phyloP scores from a whole-genome alignment of 2,113 vertebrate genomes.

The Rattus rattus region DNA sequence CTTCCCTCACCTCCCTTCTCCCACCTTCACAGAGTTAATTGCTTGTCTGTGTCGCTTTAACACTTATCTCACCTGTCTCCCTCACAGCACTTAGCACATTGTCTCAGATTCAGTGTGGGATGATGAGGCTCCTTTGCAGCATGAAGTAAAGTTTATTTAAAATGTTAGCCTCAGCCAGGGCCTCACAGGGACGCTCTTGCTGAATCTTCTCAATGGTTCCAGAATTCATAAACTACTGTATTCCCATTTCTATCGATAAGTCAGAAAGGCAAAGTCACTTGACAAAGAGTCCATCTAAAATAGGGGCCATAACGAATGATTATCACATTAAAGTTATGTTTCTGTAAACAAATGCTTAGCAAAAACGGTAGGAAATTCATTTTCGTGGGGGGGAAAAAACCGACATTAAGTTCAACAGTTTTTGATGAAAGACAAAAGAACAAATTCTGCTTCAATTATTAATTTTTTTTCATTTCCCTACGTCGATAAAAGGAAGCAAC shows the following conservation, averaged over 20 bases:
- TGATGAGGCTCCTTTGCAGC: not conserved
- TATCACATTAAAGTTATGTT: slow-evolving; percentile 27
- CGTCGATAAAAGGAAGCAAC: slow-evolving; percentile 23
- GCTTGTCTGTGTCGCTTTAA: slow-evolving; percentile 59
- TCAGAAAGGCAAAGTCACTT: slow-evolving; percentile 47
- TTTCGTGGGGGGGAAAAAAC: not conserved
- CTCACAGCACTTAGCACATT: slow-evolving; percentile 71
- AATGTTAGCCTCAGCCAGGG: not conserved
- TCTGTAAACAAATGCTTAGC: slow-evolving; percentile 39
- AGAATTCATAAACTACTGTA: not conserved
- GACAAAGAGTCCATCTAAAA: not conserved
- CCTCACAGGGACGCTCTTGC: not conserved
- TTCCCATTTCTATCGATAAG: not conserved
- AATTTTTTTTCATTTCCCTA: slow-evolving; percentile 27
- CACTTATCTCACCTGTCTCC: slow-evolving; percentile 65
- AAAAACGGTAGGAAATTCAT: not conserved
- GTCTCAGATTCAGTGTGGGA: slow-evolving; percentile 59
- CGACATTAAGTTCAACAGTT: not conserved
- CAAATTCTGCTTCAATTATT: slow-evolving; percentile 12
- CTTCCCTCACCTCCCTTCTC: slow-evolving; percentile 55
- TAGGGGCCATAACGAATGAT: not conserved
- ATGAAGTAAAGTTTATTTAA: slow-evolving; percentile 32
- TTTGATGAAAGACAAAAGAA: slow-evolving; percentile 18
- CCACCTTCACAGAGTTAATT: slow-evolving; percentile 72
- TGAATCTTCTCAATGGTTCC: not conserved